Conservation (phyloP, 2,113 vertebrate species). For the Neofelis nebulosa region DNA sequence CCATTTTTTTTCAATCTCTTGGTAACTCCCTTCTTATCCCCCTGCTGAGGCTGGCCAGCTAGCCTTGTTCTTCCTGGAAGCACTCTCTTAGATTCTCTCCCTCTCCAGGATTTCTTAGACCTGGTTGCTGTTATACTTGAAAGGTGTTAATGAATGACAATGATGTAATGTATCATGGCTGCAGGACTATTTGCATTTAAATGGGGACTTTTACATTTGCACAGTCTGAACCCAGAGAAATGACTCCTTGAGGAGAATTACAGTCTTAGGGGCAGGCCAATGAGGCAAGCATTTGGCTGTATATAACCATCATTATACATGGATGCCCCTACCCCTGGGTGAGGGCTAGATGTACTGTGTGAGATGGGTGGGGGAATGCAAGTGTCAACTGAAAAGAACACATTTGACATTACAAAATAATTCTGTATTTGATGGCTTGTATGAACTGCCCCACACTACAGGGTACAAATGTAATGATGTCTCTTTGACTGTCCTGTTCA, state of each 20-base stretch:
- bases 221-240: background rate
- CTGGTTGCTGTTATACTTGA: background rate
- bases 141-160: conserved; percentile 32
- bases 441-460: background rate
- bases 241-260: background rate
- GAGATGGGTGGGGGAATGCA: background rate
- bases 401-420: background rate
- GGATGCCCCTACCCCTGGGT: no score
- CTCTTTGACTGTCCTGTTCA: background rate
- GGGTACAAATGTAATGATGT: background rate
- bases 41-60: background rate
- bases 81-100: background rate
- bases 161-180: background rate
- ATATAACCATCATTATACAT: background rate
- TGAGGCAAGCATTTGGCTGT: background rate
- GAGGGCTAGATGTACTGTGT: background rate
- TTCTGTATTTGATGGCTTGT: background rate
- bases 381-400: background rate
- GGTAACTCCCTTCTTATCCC: background rate
- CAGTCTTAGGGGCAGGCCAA: background rate
- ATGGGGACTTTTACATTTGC: background rate
- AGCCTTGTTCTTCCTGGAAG: background rate
- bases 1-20: background rate
- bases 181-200: conserved; percentile 7
- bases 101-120: background rate